Evolutionary conservation across 2,113 vertebrate species (phyloP).

Genomic region (Lepisosteus oculatus): DNA sequence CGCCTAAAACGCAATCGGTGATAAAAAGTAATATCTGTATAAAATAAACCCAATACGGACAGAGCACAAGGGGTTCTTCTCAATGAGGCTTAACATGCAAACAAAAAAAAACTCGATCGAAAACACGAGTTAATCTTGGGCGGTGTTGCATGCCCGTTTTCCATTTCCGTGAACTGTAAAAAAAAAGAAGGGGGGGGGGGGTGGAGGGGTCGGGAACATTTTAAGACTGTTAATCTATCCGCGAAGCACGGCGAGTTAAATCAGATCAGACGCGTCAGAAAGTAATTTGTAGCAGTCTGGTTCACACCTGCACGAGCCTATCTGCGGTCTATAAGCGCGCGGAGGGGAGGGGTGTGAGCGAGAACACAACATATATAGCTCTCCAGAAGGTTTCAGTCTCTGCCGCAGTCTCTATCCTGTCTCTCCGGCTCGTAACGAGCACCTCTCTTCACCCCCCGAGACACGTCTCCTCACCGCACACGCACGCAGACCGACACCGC

Average conservation of each 20-base stretch:
- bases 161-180: no score
- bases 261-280: background rate
- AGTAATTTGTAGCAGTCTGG: background rate
- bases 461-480: slow-evolving; percentile 32
- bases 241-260: background rate
- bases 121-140: no score
- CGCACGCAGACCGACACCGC: slow-evolving; percentile 24
- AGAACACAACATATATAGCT: slow-evolving; percentile 10
- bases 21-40: no score
- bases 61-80: no score
- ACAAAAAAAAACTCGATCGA: no score
- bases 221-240: background rate
- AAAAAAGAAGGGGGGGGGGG: no score
- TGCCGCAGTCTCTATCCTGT: slow-evolving; percentile 12
- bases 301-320: slow-evolving; percentile 13
- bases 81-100: no score
- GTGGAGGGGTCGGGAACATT: no score
- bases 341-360: background rate
- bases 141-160: no score
- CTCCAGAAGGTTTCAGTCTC: slow-evolving; percentile 9
- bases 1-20: background rate
- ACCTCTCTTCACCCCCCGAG: slow-evolving; percentile 15
- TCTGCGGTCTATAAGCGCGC: background rate
- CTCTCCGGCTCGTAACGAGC: slow-evolving; percentile 6
- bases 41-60: no score